A percentile compares a stretch with the other conserved stretches of the same genome.
These are phyloP conservation scores for Mionectes olivaceus DNA, from an alignment of 2,797 vertebrate genomes.

Conservation along the genomic window DNA sequence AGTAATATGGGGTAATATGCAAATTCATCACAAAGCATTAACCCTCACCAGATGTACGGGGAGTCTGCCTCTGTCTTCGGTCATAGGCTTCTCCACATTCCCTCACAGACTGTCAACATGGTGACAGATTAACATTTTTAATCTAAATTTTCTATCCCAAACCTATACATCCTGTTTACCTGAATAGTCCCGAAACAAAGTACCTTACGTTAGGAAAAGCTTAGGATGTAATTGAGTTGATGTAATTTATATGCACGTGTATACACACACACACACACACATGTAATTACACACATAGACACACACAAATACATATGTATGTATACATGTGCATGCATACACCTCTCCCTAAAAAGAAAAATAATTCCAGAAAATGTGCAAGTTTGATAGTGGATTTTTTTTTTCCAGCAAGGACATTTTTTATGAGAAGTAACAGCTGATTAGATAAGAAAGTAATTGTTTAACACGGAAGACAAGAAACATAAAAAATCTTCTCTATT, in stretches of 20 bases:
- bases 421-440: not conserved
- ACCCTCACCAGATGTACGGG: not conserved
- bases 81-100: not conserved
- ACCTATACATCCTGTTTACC: not conserved
- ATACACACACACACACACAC: accelerated
- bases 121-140: not conserved
- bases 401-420: not conserved
- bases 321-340: too few species aligned
- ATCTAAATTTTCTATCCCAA: not conserved
- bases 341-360: not conserved
- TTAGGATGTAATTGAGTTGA: not conserved
- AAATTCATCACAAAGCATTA: not conserved
- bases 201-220: not conserved
- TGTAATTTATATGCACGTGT: not conserved
- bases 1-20: not conserved
- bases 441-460: not conserved
- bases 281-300: not conserved
- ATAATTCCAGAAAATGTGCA: not conserved
- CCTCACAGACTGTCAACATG: accelerated
- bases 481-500: not conserved
- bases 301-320: not conserved
- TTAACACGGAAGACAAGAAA: not conserved
- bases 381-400: not conserved
- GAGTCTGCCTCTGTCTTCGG: not conserved
- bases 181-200: not conserved